A percentile compares a stretch with the other conserved stretches of the same genome.
Evolutionary conservation across 2,113 vertebrate genomes (phyloP).

Genomic region (Pseudorhombus dupliciocellatus): DNA sequence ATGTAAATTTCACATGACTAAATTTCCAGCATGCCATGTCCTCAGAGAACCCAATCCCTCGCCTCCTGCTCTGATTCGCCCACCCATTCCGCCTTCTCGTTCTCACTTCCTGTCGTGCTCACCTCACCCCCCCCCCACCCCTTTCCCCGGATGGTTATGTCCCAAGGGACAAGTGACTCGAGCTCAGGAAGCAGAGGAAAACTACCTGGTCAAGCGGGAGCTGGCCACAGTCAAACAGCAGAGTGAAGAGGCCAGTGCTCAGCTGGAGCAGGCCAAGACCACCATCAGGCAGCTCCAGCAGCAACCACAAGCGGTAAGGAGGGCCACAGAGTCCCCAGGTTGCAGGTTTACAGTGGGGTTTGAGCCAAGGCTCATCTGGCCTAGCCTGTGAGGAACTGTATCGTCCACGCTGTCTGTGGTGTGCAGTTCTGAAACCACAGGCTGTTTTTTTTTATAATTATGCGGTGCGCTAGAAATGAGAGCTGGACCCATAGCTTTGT

Average conservation of each 20-base stretch:
- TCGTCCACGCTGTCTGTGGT: constrained; percentile 5
- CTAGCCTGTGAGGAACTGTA: background rate
- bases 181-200: constrained; percentile 99
- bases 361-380: background rate
- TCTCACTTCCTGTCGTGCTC: constrained; percentile 54
- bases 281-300: constrained; percentile 94
- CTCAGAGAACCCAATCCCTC: constrained; percentile 33
- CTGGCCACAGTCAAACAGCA: constrained; percentile 98
- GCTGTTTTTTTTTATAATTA: background rate
- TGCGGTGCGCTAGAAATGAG: background rate
- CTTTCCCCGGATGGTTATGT: constrained; percentile 86
- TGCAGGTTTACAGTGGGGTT: constrained; percentile 10
- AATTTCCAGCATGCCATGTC: constrained; percentile 67
- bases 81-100: constrained; percentile 20
- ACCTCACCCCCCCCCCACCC: constrained; percentile 49
- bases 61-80: constrained; percentile 50
- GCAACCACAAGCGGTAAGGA: constrained; percentile 93
- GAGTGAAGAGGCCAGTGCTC: constrained; percentile 92
- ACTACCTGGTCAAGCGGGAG: constrained; percentile 99
- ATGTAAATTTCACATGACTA: constrained; percentile 24
- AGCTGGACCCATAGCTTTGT: too few species aligned
- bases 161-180: constrained; percentile 99
- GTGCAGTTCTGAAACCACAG: constrained; percentile 2
- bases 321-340: constrained; percentile 49
- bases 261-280: constrained; percentile 94